A percentile compares a stretch with the other conserved stretches of the same genome.
phyloP scores from a whole-genome alignment of 2,797 vertebrate genomes.

The Danionella dracula region DNA sequence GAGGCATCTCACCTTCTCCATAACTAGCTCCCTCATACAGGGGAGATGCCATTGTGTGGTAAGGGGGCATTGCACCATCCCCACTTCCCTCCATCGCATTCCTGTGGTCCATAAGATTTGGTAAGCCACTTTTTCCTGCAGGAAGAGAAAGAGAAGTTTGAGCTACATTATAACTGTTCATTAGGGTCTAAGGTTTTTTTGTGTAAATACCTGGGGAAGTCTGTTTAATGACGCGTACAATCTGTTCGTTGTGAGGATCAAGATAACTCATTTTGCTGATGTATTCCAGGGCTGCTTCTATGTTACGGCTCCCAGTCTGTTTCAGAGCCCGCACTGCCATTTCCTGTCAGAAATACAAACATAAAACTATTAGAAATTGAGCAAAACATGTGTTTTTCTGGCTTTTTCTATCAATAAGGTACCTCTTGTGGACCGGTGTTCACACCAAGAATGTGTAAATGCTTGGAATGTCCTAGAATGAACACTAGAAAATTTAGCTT shows the following conservation, averaged over 20 bases:
- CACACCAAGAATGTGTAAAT: too few relatives aligned
- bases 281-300: constrained; percentile 93
- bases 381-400: neutral
- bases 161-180: neutral
- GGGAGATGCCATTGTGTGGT: constrained; percentile 79
- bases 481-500: too few relatives aligned
- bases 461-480: too few relatives aligned
- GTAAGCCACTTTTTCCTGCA: constrained; percentile 75
- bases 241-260: constrained; percentile 93
- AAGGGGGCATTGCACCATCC: constrained; percentile 78
- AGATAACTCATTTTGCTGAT: constrained; percentile 99
- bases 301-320: constrained; percentile 94
- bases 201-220: constrained; percentile 79
- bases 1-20: constrained; percentile 77
- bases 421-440: neutral
- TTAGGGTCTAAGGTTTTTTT: neutral
- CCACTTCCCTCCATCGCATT: constrained; percentile 78
- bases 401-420: neutral
- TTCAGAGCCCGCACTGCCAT: constrained; percentile 95
- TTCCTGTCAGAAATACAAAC: constrained; percentile 68
- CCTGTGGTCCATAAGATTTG: constrained; percentile 77
- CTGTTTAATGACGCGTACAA: constrained; percentile 95
- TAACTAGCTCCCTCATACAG: constrained; percentile 81
- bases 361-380: neutral
- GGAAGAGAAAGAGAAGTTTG: neutral